phyloP scores from a whole-genome alignment of 2,113 vertebrate genomes.

The Perognathus longimembris region DNA sequence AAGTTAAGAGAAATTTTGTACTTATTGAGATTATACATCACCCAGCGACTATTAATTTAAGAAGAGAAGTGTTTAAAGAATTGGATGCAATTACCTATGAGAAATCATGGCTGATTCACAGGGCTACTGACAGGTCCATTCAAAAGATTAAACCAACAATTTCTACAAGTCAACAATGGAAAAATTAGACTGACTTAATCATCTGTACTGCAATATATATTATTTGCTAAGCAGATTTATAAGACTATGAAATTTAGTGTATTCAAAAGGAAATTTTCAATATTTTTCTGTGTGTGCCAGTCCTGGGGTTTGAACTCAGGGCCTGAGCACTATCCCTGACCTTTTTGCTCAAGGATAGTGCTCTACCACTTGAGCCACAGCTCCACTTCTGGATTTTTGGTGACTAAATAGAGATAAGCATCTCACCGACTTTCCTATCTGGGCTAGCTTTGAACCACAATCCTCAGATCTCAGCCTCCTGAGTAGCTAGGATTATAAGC shows the following conservation, averaged over 20 bases:
- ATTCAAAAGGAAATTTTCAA: background rate
- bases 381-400: too few relatives aligned
- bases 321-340: too few relatives aligned
- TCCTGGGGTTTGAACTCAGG: too few relatives aligned
- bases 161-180: conserved; percentile 44
- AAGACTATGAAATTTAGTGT: background rate
- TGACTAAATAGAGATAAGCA: too few relatives aligned
- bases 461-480: too few relatives aligned
- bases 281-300: too few relatives aligned
- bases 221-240: background rate
- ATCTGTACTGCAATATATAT: background rate
- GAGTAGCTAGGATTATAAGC: too few relatives aligned
- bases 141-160: conserved; percentile 47
- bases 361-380: too few relatives aligned
- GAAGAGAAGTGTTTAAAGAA: conserved; percentile 24
- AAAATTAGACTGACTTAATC: conserved; percentile 36
- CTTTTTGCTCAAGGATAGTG: too few relatives aligned
- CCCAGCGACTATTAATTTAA: conserved; percentile 52
- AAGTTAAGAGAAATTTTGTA: conserved; percentile 33
- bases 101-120: conserved; percentile 60
- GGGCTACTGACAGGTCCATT: conserved; percentile 34
- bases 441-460: too few relatives aligned
- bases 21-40: conserved; percentile 41
- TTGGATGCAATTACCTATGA: conserved; percentile 36
- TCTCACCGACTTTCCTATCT: too few relatives aligned